Conservation (phyloP, 2,888 invertebrate species). For the Ochropacha duplaris region DNA sequence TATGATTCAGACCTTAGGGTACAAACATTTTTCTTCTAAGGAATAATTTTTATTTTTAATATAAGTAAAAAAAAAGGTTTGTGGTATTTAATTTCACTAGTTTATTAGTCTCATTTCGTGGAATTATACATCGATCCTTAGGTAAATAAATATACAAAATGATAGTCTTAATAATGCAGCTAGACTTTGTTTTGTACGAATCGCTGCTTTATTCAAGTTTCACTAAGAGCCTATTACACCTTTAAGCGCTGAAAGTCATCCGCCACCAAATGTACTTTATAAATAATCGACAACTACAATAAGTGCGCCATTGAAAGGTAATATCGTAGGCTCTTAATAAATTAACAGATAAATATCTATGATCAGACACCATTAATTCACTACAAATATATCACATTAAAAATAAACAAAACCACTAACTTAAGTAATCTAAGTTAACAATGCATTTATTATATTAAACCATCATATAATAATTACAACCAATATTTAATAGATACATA, state of each 20-base stretch:
- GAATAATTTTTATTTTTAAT: not conserved
- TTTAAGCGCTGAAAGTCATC: not conserved
- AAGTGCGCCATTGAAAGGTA: not conserved
- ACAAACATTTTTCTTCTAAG: too few relatives aligned
- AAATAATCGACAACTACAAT: not conserved
- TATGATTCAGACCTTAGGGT: too few relatives aligned
- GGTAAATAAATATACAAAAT: conserved; percentile 8
- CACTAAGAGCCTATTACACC: conserved; percentile 24
- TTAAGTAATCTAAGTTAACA: conserved; percentile 15
- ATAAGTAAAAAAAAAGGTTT: not conserved
- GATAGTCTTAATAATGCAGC: conserved; percentile 18
- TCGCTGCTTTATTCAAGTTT: conserved; percentile 16
- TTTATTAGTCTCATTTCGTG: not conserved
- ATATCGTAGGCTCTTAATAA: conserved; percentile 31
- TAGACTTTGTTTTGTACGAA: conserved; percentile 18
- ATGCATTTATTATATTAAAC: conserved; percentile 11
- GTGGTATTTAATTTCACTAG: not conserved
- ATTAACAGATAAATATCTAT: conserved; percentile 27
- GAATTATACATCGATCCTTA: not conserved
- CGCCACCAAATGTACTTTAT: not conserved
- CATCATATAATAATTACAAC: not conserved
- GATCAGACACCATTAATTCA: conserved; percentile 29
- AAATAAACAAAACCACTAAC: conserved; percentile 19
- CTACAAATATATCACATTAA: conserved; percentile 22
- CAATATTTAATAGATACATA: not conserved